Base-by-base conservation (phyloP, 2,113 vertebrate genomes). In the Tragulus kanchil region DNA sequence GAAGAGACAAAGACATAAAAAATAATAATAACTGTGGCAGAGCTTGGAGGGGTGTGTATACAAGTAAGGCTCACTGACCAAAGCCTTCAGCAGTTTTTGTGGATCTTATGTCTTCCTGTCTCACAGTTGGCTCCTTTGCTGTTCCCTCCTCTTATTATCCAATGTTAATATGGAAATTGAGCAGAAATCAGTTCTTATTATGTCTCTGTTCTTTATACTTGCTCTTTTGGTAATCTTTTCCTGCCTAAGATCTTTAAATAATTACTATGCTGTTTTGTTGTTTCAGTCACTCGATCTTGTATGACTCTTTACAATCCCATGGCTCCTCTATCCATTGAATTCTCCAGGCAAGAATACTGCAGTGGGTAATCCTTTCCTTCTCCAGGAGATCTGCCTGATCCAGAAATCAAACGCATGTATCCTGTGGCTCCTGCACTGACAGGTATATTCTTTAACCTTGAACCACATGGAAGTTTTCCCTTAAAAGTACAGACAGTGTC, bases 41-140 rank as follows among this genome's bases (percentile, higher is more conserved):
- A 83, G 23, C 0, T 52, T 12, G 6, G 9, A 19, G 10, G 6
- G 28, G 36, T n/a, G 28, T 45, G 25, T 11, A 8, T 62, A 12
- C 8, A 62, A 62, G 28, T 2, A 13, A 36, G 36, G 36, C 36
- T 36, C 36, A 36, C 36, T 36, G 36, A 36, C 36, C 36, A 36
- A 36, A 36, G 36, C n/a, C n/a, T n/a, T n/a, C n/a, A n/a, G n/a
- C n/a, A n/a, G n/a, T 17, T 6, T 28, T 42, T 48, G 10, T 73
- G 9, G 1, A 8, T 31, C 62, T 26, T 36, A 16, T 0, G 1
- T n/a, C 16, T 56, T 73, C 13, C 7, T 48, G 0, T 8, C 45
- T 87, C 42, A 42, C 1, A 21, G 5, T 16, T 26, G 7, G 17
- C 23, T 77, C 3, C 15, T 52, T 42, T 54, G 8, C 7, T 25